Evolutionary conservation across 2,888 invertebrate species (phyloP).

Genomic region (Xanthostigma xanthostigma): DNA sequence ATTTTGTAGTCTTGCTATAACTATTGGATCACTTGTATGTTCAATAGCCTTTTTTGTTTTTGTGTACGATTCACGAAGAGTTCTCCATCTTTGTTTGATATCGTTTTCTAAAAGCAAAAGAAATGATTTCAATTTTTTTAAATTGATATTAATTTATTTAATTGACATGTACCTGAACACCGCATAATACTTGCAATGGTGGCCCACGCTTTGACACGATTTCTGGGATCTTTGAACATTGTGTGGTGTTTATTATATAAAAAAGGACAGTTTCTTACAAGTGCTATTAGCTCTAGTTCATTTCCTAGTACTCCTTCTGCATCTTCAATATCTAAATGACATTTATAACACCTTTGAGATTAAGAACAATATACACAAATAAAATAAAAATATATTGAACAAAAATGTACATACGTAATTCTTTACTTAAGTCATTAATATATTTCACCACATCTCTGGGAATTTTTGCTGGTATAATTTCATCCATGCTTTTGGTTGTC

Average conservation of each 20-base stretch:
- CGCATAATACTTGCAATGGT: slow-evolving; percentile 15
- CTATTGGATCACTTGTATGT: slow-evolving; percentile 3
- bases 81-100: slow-evolving; percentile 15
- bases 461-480: no score
- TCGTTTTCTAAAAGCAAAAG: slow-evolving; percentile 11
- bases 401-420: slow-evolving; percentile 6
- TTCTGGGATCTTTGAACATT: slow-evolving; percentile 15
- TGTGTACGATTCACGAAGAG: slow-evolving; percentile 14
- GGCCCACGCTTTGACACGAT: slow-evolving; percentile 15
- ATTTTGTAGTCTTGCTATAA: slow-evolving; percentile 2
- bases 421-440: slow-evolving; percentile 7
- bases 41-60: slow-evolving; percentile 9
- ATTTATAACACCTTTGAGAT: no score
- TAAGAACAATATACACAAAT: not conserved
- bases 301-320: slow-evolving; percentile 15
- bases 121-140: not conserved
- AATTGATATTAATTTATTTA: not conserved
- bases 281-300: slow-evolving; percentile 16
- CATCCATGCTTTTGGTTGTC: no score
- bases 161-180: slow-evolving; percentile 10
- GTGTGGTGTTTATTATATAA: slow-evolving; percentile 14
- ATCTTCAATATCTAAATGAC: slow-evolving; percentile 12
- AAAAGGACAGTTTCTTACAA: slow-evolving; percentile 16
- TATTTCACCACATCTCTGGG: not conserved
- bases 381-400: slow-evolving; percentile 1